These are phyloP conservation scores for Erythrolamprus reginae DNA, from an alignment of 2,113 vertebrate genomes.

Conservation along the genomic window DNA sequence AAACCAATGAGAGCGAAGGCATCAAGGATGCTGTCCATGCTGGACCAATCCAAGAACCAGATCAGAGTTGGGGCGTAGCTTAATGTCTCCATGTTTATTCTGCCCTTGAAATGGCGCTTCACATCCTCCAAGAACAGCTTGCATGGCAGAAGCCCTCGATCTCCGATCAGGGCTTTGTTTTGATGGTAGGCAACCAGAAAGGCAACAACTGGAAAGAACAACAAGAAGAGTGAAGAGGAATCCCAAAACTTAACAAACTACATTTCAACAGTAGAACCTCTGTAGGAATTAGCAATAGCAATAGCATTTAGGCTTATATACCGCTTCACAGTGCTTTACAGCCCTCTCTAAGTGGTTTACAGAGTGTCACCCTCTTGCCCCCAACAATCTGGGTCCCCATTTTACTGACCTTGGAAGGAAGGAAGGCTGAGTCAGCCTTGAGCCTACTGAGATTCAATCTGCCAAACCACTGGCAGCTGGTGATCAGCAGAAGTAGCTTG, in stretches of 20 bases:
- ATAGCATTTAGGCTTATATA: too few species aligned
- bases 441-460: too few species aligned
- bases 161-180: constrained; percentile 92
- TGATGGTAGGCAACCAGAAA: constrained; percentile 86
- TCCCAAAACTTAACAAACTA: neutral
- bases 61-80: constrained; percentile 79
- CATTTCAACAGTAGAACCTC: neutral
- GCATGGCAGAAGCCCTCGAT: constrained; percentile 82
- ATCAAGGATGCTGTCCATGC: constrained; percentile 84
- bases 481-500: too few species aligned
- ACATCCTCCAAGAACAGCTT: constrained; percentile 76
- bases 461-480: too few species aligned
- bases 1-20: constrained; percentile 76
- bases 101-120: constrained; percentile 79
- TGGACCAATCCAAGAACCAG: constrained; percentile 87
- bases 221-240: accelerated
- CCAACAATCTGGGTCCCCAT: too few species aligned
- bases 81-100: constrained; percentile 68
- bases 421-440: too few species aligned
- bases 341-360: too few species aligned
- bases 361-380: too few species aligned
- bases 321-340: too few species aligned
- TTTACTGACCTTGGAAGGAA: too few species aligned
- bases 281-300: too few species aligned
- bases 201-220: constrained; percentile 76